These are phyloP conservation scores for Ataeniobius toweri DNA, from an alignment of 2,797 vertebrate species.

Conservation along the genomic window DNA sequence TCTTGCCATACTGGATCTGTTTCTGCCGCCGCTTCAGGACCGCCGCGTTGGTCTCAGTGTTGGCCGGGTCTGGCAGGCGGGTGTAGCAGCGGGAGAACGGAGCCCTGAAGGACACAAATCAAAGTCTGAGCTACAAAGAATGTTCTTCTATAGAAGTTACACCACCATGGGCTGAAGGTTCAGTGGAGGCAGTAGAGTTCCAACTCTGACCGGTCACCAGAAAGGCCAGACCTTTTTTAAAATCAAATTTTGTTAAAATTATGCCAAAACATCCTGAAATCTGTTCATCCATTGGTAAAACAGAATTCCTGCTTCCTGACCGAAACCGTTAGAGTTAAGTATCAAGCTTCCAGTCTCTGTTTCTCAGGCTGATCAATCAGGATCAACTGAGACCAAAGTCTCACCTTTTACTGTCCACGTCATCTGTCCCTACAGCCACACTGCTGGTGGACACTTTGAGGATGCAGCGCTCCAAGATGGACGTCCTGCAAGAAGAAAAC, in stretches of 20 bases:
- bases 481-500: slow-evolving; percentile 63
- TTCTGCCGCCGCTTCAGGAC: slow-evolving; percentile 84
- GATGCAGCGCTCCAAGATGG: slow-evolving; percentile 83
- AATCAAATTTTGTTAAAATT: no score
- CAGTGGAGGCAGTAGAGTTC: background rate
- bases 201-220: background rate
- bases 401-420: slow-evolving; percentile 75
- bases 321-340: background rate
- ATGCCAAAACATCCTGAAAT: no score
- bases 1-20: slow-evolving; percentile 88
- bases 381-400: background rate
- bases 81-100: slow-evolving; percentile 42
- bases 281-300: no score
- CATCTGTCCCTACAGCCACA: slow-evolving; percentile 82
- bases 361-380: background rate
- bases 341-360: no score
- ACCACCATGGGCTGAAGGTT: no score
- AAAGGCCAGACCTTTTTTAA: no score
- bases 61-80: slow-evolving; percentile 66
- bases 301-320: no score
- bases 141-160: no score
- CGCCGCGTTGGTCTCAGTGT: slow-evolving; percentile 80
- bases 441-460: slow-evolving; percentile 81
- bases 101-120: slow-evolving; percentile 28
- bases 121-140: background rate